Base-by-base conservation (phyloP, 2,888 invertebrate species). In the Lissonota sp. region DNA sequence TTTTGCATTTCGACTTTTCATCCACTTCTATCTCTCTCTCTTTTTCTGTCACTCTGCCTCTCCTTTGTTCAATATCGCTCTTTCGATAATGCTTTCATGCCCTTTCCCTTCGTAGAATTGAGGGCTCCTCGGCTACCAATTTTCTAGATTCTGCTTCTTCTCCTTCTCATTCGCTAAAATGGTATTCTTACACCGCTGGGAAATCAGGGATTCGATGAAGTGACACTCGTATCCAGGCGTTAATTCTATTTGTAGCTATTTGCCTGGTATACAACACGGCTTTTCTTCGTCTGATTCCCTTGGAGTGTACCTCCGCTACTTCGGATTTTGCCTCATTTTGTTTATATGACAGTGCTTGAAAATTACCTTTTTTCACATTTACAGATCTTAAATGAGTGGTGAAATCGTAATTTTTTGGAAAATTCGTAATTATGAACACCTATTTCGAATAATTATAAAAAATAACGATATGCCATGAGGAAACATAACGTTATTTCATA, bases 191-290 rank as follows among this genome's bases (percentile, higher is more conserved):
- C 75, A 76, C 89, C 89, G 74, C 66, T 84, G 90, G 89, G 89
- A 90, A 90, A 90, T 90, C 90, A 89, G 82, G 80, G 80, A 87
- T 89, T 89, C 89, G 87, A 88, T 86, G 85, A 87, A 87, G 83
- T 87, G 83, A 81, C 85, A 84, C 85, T 84, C 81, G 81, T 84
- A 84, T 83, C 83, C 84, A 81, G 26, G 83, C 83, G 88, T 87
- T 89, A 90, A 89, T 90, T 88, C 86, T 84, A 88, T 88, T 89
- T 88, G 86, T 85, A 86, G 84, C 84, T 85, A 86, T 87, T 87
- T 86, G 86, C 86, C 83, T 76, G 83, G 72, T 53, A 60, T 49
- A 62, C 67, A 72, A 66, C 62, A 39, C 74, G 58, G 67, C 79
- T 71, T 72, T 82, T 79, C 73, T 76, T 66, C 69, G 63, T 60